phyloP scores from a whole-genome alignment of 1,140 invertebrate genomes.

The Ruditapes philippinarum region DNA sequence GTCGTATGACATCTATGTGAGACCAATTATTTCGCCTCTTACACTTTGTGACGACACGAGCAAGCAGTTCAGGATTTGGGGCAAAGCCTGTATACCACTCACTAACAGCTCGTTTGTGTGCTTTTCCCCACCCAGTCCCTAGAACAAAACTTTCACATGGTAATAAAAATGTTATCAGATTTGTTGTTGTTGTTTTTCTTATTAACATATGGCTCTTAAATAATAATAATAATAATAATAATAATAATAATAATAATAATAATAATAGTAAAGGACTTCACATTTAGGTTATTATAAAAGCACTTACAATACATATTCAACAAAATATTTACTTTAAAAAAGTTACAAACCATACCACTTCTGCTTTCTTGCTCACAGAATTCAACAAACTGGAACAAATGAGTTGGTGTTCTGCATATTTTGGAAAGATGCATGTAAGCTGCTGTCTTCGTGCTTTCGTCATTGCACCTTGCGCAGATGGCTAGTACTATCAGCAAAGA shows the following conservation, averaged over 20 bases:
- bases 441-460: constrained; percentile 72
- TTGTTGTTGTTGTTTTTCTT: too few species aligned
- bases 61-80: constrained; percentile 88
- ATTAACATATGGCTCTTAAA: too few species aligned
- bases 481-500: constrained; percentile 84
- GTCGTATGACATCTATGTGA: constrained; percentile 88
- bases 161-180: too few species aligned
- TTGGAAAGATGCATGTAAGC: constrained; percentile 73
- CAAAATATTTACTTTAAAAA: too few species aligned
- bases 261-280: too few species aligned
- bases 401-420: constrained; percentile 86
- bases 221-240: too few species aligned
- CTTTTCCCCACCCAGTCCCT: constrained; percentile 89
- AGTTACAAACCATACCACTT: too few species aligned
- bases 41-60: constrained; percentile 89
- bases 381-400: constrained; percentile 85
- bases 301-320: too few species aligned
- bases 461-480: constrained; percentile 78
- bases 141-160: too few species aligned
- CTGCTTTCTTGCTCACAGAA: constrained; percentile 72
- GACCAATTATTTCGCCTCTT: constrained; percentile 90
- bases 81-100: constrained; percentile 89
- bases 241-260: too few species aligned
- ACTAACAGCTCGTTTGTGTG: constrained; percentile 89
- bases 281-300: too few species aligned